Conservation (phyloP, 92 coral and sea anemone species). For the Desmophyllum pertusum region DNA sequence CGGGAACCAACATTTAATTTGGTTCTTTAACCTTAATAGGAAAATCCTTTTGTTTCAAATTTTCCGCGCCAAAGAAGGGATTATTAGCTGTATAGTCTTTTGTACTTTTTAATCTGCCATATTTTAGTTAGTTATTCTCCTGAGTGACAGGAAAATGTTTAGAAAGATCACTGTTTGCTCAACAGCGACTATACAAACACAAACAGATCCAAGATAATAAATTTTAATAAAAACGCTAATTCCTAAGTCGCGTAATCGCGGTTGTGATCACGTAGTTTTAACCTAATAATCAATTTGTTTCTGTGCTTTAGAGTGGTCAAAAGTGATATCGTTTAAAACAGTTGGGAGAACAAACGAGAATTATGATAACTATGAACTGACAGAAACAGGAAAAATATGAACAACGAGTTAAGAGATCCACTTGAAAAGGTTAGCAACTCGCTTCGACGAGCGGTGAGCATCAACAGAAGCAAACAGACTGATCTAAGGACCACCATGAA, state of each 20-base stretch:
- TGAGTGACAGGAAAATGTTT: constrained; percentile 23
- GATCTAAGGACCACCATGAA: constrained; percentile 78
- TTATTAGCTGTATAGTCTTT: background rate
- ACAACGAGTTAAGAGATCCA: constrained; percentile 83
- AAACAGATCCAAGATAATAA: constrained; percentile 11
- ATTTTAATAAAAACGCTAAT: constrained; percentile 8
- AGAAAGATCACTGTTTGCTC: constrained; percentile 16
- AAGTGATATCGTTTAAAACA: background rate
- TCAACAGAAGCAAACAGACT: constrained; percentile 81
- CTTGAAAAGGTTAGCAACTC: constrained; percentile 85
- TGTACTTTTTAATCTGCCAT: constrained; percentile 8
- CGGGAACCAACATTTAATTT: background rate
- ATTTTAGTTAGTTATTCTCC: background rate
- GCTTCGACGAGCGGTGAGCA: constrained; percentile 85
- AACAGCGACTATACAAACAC: constrained; percentile 19
- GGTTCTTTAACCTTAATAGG: background rate
- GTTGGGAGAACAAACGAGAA: background rate
- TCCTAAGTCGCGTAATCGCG: constrained; percentile 31
- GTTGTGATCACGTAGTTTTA: constrained; percentile 7
- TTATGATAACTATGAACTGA: background rate
- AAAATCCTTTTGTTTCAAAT: background rate
- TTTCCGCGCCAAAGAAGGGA: background rate
- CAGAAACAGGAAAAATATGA: constrained; percentile 43
- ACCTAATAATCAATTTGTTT: background rate
- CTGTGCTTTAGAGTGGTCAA: background rate